These are phyloP conservation scores for Pantherophis guttatus DNA, from an alignment of 2,113 vertebrate genomes.

Conservation along the genomic window DNA sequence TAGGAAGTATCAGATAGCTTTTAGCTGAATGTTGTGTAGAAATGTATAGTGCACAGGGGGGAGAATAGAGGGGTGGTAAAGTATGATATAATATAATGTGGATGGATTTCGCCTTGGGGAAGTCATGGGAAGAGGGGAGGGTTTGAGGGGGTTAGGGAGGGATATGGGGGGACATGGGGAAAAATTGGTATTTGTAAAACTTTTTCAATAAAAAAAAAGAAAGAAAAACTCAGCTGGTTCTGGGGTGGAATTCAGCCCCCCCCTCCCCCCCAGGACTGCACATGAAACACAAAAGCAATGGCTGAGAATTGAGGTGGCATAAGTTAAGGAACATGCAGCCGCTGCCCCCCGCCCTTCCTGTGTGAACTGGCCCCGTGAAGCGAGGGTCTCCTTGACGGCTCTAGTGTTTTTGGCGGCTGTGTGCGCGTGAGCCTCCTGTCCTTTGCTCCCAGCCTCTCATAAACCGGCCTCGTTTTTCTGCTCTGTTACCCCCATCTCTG, in stretches of 20 bases:
- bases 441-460: conserved; percentile 4
- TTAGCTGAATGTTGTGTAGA: too few relatives aligned
- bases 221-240: not conserved
- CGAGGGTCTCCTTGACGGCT: too few relatives aligned
- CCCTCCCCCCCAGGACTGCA: not conserved
- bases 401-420: not conserved
- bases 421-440: not conserved
- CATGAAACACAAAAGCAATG: not conserved
- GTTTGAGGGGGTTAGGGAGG: too few relatives aligned
- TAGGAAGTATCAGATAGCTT: too few relatives aligned
- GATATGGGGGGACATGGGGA: too few relatives aligned
- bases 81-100: too few relatives aligned
- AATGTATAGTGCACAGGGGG: too few relatives aligned
- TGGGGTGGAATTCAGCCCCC: not conserved
- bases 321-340: not conserved
- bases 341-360: not conserved
- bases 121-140: too few relatives aligned
- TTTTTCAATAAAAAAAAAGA: too few relatives aligned
- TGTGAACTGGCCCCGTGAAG: not conserved
- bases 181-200: too few relatives aligned
- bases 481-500: conserved; percentile 11
- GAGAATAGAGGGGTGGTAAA: too few relatives aligned
- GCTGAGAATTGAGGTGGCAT: not conserved
- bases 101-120: too few relatives aligned
- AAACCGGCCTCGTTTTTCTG: conserved; percentile 3